Percentiles rank a stretch among this genome's conserved stretches.
Conservation (phyloP, 2,797 vertebrate genomes). For the Austrolebias charrua region DNA sequence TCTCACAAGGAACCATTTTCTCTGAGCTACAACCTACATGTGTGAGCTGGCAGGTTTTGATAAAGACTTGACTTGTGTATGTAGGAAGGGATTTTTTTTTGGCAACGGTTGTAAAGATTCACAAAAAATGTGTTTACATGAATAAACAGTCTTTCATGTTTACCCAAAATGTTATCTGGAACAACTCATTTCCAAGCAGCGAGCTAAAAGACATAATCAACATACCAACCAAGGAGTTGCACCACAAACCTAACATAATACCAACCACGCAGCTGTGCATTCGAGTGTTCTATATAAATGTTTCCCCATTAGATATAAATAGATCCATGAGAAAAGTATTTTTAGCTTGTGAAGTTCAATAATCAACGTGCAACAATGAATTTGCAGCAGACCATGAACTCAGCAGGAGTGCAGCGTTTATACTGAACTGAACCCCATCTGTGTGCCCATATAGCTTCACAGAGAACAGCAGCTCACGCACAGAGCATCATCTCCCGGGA, state of each 20-base stretch:
- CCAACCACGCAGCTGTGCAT: conserved; percentile 25
- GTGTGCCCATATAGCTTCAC: conserved; percentile 39
- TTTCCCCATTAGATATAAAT: conserved; percentile 52
- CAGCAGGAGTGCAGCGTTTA: conserved; percentile 56
- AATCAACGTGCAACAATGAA: conserved; percentile 37
- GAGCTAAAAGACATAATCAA: not conserved
- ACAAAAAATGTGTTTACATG: not conserved
- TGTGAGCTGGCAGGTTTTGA: not conserved
- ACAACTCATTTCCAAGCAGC: not conserved
- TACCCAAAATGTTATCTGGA: not conserved
- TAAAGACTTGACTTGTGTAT: not conserved
- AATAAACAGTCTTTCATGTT: not conserved
- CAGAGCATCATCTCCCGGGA: conserved; percentile 50
- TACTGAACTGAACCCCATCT: conserved; percentile 65
- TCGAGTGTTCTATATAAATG: conserved; percentile 1
- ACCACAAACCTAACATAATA: conserved; percentile 43
- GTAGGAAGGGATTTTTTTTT: not conserved
- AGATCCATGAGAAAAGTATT: conserved; percentile 59
- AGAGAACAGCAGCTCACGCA: conserved; percentile 43
- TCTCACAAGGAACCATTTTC: not conserved
- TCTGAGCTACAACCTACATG: not conserved
- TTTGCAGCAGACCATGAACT: conserved; percentile 64
- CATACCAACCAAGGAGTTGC: not conserved
- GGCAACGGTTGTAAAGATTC: not conserved
- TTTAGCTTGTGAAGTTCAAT: conserved; percentile 40